These are phyloP conservation scores for Cepaea hortensis DNA, from an alignment of 2,888 invertebrate genomes.

Conservation along the genomic window DNA sequence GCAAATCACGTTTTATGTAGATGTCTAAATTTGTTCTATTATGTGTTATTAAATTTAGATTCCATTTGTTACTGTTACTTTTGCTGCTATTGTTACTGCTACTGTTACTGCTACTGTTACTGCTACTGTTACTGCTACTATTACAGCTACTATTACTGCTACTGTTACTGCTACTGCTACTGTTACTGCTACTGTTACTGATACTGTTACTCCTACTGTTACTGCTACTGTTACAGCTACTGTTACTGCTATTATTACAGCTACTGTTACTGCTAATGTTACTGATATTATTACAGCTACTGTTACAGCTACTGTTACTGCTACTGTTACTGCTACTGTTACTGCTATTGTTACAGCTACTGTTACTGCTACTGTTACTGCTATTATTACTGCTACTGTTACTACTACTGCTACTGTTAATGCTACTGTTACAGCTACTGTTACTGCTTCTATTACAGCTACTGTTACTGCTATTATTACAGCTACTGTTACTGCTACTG, in stretches of 20 bases:
- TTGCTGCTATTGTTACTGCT: not conserved
- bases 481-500: not conserved
- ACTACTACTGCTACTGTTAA: not conserved
- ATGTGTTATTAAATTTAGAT: no score
- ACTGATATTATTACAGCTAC: not conserved
- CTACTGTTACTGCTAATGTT: not conserved
- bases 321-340: not conserved
- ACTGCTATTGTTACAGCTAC: not conserved
- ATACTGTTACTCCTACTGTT: not conserved
- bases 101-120: not conserved
- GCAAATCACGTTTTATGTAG: no score
- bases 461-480: not conserved
- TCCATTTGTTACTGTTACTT: not conserved
- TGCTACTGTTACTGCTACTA: not conserved
- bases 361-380: not conserved
- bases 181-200: not conserved
- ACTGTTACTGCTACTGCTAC: not conserved
- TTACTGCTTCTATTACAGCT: not conserved
- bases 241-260: constrained; percentile 5
- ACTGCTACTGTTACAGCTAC: not conserved
- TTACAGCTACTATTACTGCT: not conserved
- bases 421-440: not conserved
- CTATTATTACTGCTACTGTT: not conserved
- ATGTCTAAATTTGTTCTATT: no score
- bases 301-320: not conserved